Conservation (phyloP, 1,140 invertebrate species). For the Subanguina moxae region DNA sequence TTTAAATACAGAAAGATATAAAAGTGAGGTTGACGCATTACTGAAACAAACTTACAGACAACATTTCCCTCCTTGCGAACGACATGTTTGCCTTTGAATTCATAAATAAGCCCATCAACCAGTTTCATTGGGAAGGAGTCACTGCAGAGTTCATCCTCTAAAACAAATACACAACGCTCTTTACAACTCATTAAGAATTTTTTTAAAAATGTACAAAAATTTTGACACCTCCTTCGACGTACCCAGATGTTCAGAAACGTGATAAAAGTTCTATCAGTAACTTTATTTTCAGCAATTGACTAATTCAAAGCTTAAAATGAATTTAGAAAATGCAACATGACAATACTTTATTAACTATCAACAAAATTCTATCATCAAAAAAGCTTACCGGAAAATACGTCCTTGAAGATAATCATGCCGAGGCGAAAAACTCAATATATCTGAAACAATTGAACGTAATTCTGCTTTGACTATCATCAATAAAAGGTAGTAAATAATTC, state of each 20-base stretch:
- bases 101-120: conserved; percentile 83
- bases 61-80: conserved; percentile 75
- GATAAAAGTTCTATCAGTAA: no score
- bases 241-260: no score
- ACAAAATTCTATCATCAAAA: conserved; percentile 9
- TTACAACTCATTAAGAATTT: no score
- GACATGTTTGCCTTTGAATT: conserved; percentile 83
- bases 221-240: no score
- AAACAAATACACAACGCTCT: no score
- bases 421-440: conserved; percentile 27
- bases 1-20: no score
- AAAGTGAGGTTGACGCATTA: not conserved
- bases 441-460: not conserved
- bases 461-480: no score
- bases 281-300: conserved; percentile 39
- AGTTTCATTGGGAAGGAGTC: conserved; percentile 89
- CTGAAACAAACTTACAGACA: conserved; percentile 36
- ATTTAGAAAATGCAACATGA: no score
- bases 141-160: conserved; percentile 89
- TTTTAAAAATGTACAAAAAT: no score
- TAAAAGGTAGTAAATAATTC: no score
- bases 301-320: conserved; percentile 34
- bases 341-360: not conserved
- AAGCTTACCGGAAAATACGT: conserved; percentile 79
- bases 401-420: conserved; percentile 84